Evolutionary conservation across 1,140 invertebrate genomes (phyloP).

Genomic region (Ephestia elutella): DNA sequence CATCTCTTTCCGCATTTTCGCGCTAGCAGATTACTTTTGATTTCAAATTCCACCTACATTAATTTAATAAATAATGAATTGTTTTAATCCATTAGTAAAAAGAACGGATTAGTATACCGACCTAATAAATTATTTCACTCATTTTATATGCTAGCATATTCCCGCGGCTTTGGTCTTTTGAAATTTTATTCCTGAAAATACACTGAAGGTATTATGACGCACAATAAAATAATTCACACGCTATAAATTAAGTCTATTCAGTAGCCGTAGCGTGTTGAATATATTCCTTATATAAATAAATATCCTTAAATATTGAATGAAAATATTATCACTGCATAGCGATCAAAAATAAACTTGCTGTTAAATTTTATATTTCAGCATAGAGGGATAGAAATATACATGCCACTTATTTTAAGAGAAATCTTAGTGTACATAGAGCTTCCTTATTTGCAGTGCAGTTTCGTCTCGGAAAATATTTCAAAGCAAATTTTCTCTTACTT

Average conservation of each 20-base stretch:
- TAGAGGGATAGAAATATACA: neutral
- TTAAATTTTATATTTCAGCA: neutral
- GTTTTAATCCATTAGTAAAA: slow-evolving; percentile 9
- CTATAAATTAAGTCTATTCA: no score
- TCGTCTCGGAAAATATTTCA: slow-evolving; percentile 48
- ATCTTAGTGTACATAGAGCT: slow-evolving; percentile 46
- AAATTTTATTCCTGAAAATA: no score
- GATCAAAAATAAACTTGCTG: no score
- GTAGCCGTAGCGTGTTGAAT: no score
- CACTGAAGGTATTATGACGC: no score
- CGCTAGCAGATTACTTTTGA: slow-evolving; percentile 66
- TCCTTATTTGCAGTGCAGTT: slow-evolving; percentile 47
- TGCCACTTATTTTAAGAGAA: slow-evolving; percentile 31
- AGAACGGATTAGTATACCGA: neutral
- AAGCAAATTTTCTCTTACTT: slow-evolving; percentile 50
- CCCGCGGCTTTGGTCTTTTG: no score
- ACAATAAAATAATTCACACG: no score
- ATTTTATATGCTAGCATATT: no score
- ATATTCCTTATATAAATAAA: no score
- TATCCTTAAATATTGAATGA: neutral
- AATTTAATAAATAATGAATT: slow-evolving; percentile 54
- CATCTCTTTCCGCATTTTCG: slow-evolving; percentile 65
- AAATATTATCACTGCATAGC: no score
- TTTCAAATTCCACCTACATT: slow-evolving; percentile 59
- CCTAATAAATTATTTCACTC: no score